Conservation (phyloP, 1,140 invertebrate genomes). For the Globodera rostochiensis region DNA sequence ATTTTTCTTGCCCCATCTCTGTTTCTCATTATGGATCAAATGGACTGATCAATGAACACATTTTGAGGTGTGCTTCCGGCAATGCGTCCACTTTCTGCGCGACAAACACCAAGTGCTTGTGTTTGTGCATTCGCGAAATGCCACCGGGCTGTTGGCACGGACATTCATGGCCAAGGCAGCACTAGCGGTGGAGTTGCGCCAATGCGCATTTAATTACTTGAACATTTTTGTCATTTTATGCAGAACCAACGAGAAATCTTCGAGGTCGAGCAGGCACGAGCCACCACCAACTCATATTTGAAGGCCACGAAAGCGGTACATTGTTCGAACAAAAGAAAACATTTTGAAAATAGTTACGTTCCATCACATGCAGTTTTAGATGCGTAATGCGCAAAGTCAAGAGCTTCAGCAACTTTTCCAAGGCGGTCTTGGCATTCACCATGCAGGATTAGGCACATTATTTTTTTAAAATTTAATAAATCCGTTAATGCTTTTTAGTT, state of each 20-base stretch:
- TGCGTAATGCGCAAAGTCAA: constrained; percentile 68
- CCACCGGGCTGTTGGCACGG: constrained; percentile 84
- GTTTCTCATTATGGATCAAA: no score
- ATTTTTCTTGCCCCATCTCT: not conserved
- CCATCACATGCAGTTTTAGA: constrained; percentile 30
- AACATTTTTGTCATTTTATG: constrained; percentile 21
- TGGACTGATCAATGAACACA: no score
- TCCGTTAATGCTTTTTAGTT: constrained; percentile 75
- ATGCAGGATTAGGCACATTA: constrained; percentile 80
- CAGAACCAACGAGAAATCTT: constrained; percentile 48
- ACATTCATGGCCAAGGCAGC: constrained; percentile 77
- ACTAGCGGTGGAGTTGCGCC: constrained; percentile 29
- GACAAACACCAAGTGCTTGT: constrained; percentile 81
- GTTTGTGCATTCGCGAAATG: constrained; percentile 96
- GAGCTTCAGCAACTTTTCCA: constrained; percentile 74
- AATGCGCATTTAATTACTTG: constrained; percentile 14
- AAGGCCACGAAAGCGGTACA: constrained; percentile 65
- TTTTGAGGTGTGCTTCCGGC: constrained; percentile 67
- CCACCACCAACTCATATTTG: constrained; percentile 42
- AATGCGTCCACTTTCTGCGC: constrained; percentile 43
- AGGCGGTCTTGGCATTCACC: constrained; percentile 88
- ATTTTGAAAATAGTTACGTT: no score
- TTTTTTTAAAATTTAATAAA: constrained; percentile 60
- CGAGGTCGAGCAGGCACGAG: constrained; percentile 74
- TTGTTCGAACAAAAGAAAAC: not conserved